Evolutionary conservation across 2,797 vertebrate genomes (phyloP).

Genomic region (Cephalopachus bancanus): DNA sequence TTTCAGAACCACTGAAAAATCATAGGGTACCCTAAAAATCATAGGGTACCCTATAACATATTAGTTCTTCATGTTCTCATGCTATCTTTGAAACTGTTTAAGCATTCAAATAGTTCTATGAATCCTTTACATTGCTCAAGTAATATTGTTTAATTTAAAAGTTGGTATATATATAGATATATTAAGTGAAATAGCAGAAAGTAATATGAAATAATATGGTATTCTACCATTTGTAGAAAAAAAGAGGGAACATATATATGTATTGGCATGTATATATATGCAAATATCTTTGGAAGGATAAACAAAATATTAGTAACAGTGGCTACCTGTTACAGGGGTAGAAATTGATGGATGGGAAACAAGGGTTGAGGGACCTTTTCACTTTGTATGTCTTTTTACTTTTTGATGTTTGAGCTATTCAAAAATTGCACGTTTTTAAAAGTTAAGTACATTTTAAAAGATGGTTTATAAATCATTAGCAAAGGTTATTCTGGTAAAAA

Average conservation of each 20-base stretch:
- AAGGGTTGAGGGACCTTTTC: neutral
- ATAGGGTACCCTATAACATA: neutral
- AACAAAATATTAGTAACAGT: conserved; percentile 7
- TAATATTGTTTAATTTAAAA: conserved; percentile 52
- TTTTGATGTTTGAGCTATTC: conserved; percentile 40
- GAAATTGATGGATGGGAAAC: neutral
- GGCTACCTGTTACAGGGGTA: neutral
- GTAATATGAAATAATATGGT: neutral
- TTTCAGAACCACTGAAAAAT: conserved; percentile 1
- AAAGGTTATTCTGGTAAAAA: conserved; percentile 29
- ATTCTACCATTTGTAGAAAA: conserved; percentile 27
- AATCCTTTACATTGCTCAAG: conserved; percentile 43
- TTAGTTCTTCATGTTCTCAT: conserved; percentile 27
- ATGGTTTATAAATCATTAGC: conserved; percentile 13
- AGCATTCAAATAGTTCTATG: conserved; percentile 21
- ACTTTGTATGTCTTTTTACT: conserved; percentile 8
- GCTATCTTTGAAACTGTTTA: conserved; percentile 26
- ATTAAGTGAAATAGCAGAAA: conserved; percentile 45
- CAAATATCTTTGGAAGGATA: conserved; percentile 47
- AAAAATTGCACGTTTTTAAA: conserved; percentile 20
- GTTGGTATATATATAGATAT: neutral
- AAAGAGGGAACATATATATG: neutral
- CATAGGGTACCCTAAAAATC: neutral
- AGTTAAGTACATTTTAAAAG: conserved; percentile 63
- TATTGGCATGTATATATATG: neutral